Evolutionary conservation across 2,797 vertebrate genomes (phyloP), one percentile per base, ranked within the genome.

Genomic region (Astyanax mexicanus): DNA sequence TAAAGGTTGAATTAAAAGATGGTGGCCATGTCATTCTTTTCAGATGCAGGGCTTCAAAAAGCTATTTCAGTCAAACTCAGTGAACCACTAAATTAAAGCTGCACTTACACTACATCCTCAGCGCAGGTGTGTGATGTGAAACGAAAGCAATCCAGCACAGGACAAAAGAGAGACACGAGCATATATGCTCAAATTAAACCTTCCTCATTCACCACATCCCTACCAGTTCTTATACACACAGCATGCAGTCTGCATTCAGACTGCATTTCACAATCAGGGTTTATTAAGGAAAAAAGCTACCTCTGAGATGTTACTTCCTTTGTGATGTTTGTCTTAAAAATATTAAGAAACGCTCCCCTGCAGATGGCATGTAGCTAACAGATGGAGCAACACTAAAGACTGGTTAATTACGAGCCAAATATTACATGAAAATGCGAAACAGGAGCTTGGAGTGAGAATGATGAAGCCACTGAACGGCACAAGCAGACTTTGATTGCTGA

Each of bases 401-500:
- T 45, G n/a, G 38, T 49, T 67, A 65, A 57, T 42, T 51, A 27
- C 35, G 67, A 42, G 52, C 52, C 25, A 45, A 37, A 58, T 37
- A 84, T 85, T 86, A 72, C 42, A 79, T 72, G 79, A 75, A 82
- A 82, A 86, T 85, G 54, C 58, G 23, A 47, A 25, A 37, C 19
- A 80, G 72, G 80, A 82, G 65, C 27, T n/a, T 64, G 13, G 35
- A 62, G 12, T 44, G 13, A 23, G 21, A 38, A 37, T 49, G 29
- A 55, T 15, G 57, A 77, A 72, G 37, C 35, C 77, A 68, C 84
- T 68, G 80, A 80, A 80, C 70, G 77, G 69, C 47, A 70, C 80
- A 61, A 80, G 81, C 57, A 81, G 84, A 79, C 74, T 57, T 79
- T 89, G 87, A 91, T 88, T 90, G 81, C 86, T 66, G 68, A 69